Percentiles rank a stretch among this genome's conserved stretches.
phyloP scores from a whole-genome alignment of 2,888 invertebrate genomes.

The Leuctra nigra region DNA sequence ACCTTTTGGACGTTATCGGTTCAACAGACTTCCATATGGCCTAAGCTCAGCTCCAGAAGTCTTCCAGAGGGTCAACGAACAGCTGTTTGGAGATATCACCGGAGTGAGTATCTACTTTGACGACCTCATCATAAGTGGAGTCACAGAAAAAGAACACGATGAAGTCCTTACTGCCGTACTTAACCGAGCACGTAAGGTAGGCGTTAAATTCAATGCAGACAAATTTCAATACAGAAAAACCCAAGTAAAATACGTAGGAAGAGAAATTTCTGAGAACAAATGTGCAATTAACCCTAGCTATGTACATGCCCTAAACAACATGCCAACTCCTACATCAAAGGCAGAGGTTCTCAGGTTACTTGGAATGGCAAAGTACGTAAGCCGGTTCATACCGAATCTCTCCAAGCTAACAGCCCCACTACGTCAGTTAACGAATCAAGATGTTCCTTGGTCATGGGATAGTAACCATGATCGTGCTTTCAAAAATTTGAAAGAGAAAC shows the following conservation, averaged over 20 bases:
- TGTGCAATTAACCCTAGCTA: too few species aligned
- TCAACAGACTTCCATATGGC: constrained; percentile 22
- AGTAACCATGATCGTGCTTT: constrained; percentile 16
- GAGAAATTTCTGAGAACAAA: neutral
- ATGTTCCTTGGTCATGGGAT: constrained; percentile 3
- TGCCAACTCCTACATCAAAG: neutral
- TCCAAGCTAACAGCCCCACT: constrained; percentile 17
- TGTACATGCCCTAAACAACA: neutral
- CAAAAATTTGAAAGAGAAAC: constrained; percentile 17
- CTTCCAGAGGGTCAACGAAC: constrained; percentile 20
- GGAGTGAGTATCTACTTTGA: constrained; percentile 23
- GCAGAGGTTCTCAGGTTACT: constrained; percentile 8
- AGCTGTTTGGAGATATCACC: constrained; percentile 24
- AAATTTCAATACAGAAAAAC: constrained; percentile 9
- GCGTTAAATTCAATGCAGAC: constrained; percentile 16
- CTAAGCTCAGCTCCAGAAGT: constrained; percentile 22
- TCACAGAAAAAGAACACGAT: constrained; percentile 23
- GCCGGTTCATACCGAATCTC: constrained; percentile 8
- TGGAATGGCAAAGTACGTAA: constrained; percentile 19
- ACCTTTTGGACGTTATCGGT: constrained; percentile 20
- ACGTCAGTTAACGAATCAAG: constrained; percentile 19
- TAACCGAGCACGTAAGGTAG: neutral
- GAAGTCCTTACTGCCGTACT: constrained; percentile 12
- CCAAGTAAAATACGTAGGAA: constrained; percentile 3
- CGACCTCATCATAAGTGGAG: constrained; percentile 25